Percentiles rank a stretch among this genome's conserved stretches.
These are phyloP conservation scores for Ophion costatus DNA, from an alignment of 2,888 invertebrate genomes.

Conservation along the genomic window DNA sequence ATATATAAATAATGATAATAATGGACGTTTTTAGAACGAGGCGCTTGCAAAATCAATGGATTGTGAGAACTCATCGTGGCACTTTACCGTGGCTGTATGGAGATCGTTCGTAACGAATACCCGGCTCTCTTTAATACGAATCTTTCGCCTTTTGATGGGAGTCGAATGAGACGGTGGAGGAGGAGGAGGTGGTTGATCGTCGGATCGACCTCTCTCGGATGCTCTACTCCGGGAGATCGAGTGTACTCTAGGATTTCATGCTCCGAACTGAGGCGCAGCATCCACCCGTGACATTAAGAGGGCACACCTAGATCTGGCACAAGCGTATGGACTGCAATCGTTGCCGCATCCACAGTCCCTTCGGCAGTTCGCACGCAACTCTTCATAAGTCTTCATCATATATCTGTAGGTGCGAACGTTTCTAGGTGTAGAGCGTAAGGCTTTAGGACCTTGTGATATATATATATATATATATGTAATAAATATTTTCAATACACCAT, in stretches of 20 bases:
- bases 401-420: not conserved
- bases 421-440: not conserved
- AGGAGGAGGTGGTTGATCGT: constrained; percentile 7
- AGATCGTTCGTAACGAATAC: constrained; percentile 47
- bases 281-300: constrained; percentile 70
- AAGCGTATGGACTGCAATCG: constrained; percentile 67
- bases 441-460: not conserved
- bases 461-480: not conserved
- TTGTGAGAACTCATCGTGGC: constrained; percentile 44
- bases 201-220: constrained; percentile 46
- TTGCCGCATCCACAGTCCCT: constrained; percentile 63
- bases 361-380: constrained; percentile 68
- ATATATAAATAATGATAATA: not conserved
- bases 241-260: constrained; percentile 36
- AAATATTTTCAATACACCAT: too few relatives aligned
- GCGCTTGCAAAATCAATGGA: constrained; percentile 44
- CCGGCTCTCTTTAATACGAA: constrained; percentile 47
- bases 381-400: constrained; percentile 17
- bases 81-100: constrained; percentile 4
- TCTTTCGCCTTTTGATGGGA: constrained; percentile 37
- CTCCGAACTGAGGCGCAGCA: constrained; percentile 59
- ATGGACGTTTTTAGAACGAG: constrained; percentile 8
- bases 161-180: constrained; percentile 10
- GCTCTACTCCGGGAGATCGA: constrained; percentile 39
- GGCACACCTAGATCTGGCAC: constrained; percentile 71